These are phyloP conservation scores for Leptinotarsa rubiginosa DNA, from an alignment of 2,888 invertebrate genomes.

Conservation along the genomic window DNA sequence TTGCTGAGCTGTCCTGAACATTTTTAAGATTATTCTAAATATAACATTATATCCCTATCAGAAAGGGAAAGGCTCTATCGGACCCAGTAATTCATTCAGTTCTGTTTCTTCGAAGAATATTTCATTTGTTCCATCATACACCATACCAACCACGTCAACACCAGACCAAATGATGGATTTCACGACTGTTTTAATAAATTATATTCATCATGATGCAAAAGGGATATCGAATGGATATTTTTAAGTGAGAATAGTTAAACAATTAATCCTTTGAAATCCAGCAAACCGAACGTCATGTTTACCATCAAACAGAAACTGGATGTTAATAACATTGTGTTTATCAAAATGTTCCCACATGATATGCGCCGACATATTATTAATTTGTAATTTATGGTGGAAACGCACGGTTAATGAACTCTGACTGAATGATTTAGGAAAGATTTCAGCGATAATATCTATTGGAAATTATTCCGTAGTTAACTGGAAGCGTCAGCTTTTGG, in stretches of 20 bases:
- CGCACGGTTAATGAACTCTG: background rate
- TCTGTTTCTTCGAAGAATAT: too few relatives aligned
- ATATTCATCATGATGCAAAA: background rate
- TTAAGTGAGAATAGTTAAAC: background rate
- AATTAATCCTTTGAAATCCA: background rate
- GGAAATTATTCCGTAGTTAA: background rate
- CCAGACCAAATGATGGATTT: too few relatives aligned
- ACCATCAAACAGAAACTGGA: conserved; percentile 1
- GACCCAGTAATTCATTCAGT: too few relatives aligned
- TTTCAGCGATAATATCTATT: background rate
- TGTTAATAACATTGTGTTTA: conserved; percentile 7
- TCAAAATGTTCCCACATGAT: conserved; percentile 8
- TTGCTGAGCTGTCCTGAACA: too few relatives aligned
- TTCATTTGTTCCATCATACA: too few relatives aligned
- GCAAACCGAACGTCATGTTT: background rate
- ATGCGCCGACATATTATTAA: background rate
- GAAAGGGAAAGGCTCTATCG: too few relatives aligned
- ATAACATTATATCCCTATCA: too few relatives aligned
- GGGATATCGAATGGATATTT: background rate
- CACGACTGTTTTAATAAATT: background rate
- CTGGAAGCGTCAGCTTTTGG: too few relatives aligned
- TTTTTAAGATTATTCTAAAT: too few relatives aligned
- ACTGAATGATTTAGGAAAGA: conserved; percentile 4
- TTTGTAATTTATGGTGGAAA: background rate
- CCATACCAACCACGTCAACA: too few relatives aligned